Conservation (phyloP, 2,113 vertebrate species). For the Pterocles gutturalis region DNA sequence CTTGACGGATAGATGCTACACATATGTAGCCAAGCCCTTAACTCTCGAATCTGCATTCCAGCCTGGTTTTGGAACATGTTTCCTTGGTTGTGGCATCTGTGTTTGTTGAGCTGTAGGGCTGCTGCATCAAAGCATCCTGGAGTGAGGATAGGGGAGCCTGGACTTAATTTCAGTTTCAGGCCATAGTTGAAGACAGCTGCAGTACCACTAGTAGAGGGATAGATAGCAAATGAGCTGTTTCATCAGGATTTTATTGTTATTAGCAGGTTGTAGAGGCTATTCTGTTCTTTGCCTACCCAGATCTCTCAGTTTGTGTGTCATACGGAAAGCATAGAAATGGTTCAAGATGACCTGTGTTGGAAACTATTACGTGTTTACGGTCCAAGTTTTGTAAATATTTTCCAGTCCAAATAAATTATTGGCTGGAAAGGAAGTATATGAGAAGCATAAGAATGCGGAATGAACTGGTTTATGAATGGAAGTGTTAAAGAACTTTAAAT, state of each 20-base stretch:
- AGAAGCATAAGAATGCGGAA: not conserved
- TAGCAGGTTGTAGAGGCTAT: not conserved
- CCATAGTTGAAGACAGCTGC: not conserved
- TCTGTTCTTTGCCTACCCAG: not conserved
- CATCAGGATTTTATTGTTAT: not conserved
- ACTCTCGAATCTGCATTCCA: not conserved
- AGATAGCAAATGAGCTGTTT: not conserved
- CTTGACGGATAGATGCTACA: rapidly evolving
- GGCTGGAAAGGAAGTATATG: not conserved
- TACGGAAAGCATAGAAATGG: not conserved
- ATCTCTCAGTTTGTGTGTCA: not conserved
- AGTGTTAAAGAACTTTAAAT: not conserved
- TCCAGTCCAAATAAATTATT: not conserved
- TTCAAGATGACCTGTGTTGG: not conserved
- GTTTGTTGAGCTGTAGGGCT: not conserved
- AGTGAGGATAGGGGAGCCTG: not conserved
- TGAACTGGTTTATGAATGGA: not conserved
- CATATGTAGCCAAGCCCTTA: not conserved
- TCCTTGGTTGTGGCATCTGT: rapidly evolving
- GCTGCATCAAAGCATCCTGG: not conserved
- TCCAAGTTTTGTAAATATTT: not conserved
- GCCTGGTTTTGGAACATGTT: rapidly evolving
- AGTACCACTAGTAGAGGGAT: not conserved
- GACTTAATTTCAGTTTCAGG: not conserved
- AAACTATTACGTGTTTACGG: not conserved